phyloP scores from a whole-genome alignment of 2,113 vertebrate species.

The Illadopsis cleaveri region DNA sequence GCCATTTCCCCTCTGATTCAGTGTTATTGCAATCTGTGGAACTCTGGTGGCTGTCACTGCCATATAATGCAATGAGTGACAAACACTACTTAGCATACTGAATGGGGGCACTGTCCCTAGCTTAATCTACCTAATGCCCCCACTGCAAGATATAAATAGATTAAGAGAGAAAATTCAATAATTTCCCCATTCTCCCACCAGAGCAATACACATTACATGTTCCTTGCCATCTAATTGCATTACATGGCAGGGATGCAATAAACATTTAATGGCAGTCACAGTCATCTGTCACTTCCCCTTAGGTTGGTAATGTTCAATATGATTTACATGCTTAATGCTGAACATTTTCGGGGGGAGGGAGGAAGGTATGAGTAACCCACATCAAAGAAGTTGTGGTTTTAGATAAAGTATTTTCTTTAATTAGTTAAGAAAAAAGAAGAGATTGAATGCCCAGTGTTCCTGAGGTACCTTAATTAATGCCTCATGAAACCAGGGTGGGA shows the following conservation, averaged over 20 bases:
- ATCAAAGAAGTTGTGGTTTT: neutral
- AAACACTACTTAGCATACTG: conserved; percentile 72
- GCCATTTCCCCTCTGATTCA: conserved; percentile 39
- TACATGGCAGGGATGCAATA: conserved; percentile 79
- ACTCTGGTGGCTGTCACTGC: conserved; percentile 42
- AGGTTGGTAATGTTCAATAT: conserved; percentile 57
- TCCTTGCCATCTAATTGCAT: conserved; percentile 80
- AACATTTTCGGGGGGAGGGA: neutral
- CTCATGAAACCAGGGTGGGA: neutral
- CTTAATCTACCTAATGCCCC: conserved; percentile 82
- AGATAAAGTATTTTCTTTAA: neutral
- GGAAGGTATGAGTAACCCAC: conserved; percentile 6
- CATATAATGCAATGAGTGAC: conserved; percentile 61
- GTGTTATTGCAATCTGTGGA: neutral
- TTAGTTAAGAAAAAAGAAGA: neutral
- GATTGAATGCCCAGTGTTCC: neutral
- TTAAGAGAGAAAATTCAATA: conserved; percentile 84
- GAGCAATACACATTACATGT: conserved; percentile 75
- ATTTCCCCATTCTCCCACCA: conserved; percentile 77
- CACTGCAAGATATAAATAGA: conserved; percentile 80
- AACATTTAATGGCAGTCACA: conserved; percentile 77
- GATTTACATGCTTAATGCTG: conserved; percentile 71
- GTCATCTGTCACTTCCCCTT: conserved; percentile 79
- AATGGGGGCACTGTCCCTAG: conserved; percentile 58
- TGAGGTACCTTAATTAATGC: conserved; percentile 12